These are phyloP conservation scores for Melanchra persicariae DNA, from an alignment of 2,888 invertebrate species.

Conservation along the genomic window DNA sequence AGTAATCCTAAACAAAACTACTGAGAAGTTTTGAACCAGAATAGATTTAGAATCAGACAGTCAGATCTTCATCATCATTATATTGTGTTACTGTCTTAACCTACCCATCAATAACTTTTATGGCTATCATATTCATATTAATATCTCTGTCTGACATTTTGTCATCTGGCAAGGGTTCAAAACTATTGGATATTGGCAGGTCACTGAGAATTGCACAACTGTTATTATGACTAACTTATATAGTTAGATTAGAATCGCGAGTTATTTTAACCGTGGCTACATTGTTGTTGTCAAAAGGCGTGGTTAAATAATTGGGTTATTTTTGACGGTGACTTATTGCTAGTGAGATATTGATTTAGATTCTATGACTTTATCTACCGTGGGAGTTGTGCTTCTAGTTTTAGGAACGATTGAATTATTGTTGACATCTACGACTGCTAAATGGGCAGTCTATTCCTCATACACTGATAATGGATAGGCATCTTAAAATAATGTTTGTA, in stretches of 20 bases:
- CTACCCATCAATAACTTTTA: constrained; percentile 34
- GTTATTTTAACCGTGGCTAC: constrained; percentile 56
- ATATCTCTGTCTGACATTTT: constrained; percentile 55
- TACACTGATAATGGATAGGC: too few species aligned
- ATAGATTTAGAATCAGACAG: constrained; percentile 6
- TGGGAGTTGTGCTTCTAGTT: not conserved
- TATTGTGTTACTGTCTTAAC: constrained; percentile 19
- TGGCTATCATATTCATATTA: constrained; percentile 47
- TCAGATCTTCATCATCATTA: constrained; percentile 18
- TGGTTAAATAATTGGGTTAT: constrained; percentile 45
- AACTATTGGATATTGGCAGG: constrained; percentile 68
- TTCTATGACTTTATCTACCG: constrained; percentile 10
- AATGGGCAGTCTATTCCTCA: not conserved
- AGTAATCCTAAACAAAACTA: too few species aligned
- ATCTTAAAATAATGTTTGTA: too few species aligned
- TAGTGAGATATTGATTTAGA: constrained; percentile 48
- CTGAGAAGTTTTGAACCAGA: not conserved
- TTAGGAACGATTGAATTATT: constrained; percentile 24
- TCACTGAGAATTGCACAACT: constrained; percentile 45
- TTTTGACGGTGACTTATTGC: constrained; percentile 45
- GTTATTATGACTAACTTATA: constrained; percentile 27
- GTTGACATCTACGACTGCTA: not conserved
- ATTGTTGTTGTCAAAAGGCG: constrained; percentile 38
- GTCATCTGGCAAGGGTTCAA: constrained; percentile 62
- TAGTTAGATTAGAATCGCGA: constrained; percentile 37